phyloP scores from a whole-genome alignment of 2,797 vertebrate species.

The Pelochelys cantorii region DNA sequence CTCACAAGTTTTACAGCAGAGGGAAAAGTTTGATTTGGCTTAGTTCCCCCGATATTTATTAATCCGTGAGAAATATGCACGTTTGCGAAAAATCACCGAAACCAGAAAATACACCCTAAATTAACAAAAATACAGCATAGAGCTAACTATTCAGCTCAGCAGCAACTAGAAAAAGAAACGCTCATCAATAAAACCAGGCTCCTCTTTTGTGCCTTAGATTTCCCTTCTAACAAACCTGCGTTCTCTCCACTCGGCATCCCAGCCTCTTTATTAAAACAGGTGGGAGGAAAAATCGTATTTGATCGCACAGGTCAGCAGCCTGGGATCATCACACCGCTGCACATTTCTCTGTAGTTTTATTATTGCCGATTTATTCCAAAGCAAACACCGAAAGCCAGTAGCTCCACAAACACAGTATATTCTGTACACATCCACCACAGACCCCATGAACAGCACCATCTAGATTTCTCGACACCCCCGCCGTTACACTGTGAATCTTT shows the following conservation, averaged over 20 bases:
- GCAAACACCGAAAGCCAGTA: not conserved
- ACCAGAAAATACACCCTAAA: not conserved
- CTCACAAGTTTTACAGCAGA: not conserved
- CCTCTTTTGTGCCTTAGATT: not conserved
- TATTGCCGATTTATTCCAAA: not conserved
- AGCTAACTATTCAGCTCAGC: not conserved
- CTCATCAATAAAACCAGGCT: not conserved
- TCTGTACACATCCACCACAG: not conserved
- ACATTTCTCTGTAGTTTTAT: not conserved
- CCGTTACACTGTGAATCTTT: conserved; percentile 38
- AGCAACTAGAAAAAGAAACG: not conserved
- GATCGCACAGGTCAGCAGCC: not conserved
- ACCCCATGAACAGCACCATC: not conserved
- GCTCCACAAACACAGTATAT: not conserved
- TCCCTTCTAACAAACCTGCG: not conserved
- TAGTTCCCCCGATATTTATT: not conserved
- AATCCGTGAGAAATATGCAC: not conserved
- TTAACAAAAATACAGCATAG: not conserved
- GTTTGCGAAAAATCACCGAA: not conserved
- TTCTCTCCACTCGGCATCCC: not conserved
- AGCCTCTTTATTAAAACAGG: not conserved
- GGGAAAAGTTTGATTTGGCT: not conserved
- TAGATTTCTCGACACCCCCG: conserved; percentile 8
- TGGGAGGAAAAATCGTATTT: not conserved
- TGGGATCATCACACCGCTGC: not conserved